Conservation (phyloP, 2,888 invertebrate species). For the Bembecia ichneumoniformis region DNA sequence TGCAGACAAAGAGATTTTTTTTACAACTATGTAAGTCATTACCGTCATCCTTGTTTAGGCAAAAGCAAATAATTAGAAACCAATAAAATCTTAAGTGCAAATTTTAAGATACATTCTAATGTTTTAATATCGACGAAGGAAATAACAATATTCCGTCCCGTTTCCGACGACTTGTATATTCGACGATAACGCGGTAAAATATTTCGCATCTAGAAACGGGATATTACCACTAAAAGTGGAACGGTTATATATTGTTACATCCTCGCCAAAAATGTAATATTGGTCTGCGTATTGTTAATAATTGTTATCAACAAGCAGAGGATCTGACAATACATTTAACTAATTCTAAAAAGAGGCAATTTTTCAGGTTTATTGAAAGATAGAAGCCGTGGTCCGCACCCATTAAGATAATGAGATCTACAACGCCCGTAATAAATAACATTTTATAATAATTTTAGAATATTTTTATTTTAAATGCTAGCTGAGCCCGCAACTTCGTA, state of each 20-base stretch:
- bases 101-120: too few relatives aligned
- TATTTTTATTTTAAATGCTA: too few relatives aligned
- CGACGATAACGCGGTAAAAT: constrained; percentile 40
- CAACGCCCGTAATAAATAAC: constrained; percentile 66
- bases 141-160: constrained; percentile 40
- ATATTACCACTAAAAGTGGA: constrained; percentile 56
- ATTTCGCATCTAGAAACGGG: constrained; percentile 46
- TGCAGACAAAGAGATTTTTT: too few relatives aligned
- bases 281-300: constrained; percentile 48
- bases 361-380: constrained; percentile 60
- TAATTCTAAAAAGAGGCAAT: constrained; percentile 39
- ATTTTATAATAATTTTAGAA: too few relatives aligned
- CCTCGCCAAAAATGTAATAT: constrained; percentile 51
- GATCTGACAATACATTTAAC: constrained; percentile 22
- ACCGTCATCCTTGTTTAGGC: too few relatives aligned
- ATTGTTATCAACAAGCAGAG: constrained; percentile 16
- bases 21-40: too few relatives aligned
- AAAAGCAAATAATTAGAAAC: too few relatives aligned
- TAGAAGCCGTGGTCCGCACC: constrained; percentile 46
- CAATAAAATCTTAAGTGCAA: too few relatives aligned
- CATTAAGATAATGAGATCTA: constrained; percentile 63
- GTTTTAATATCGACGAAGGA: constrained; percentile 34
- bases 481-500: too few relatives aligned
- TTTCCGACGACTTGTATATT: constrained; percentile 45
- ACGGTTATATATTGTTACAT: constrained; percentile 53